A percentile compares a stretch with the other conserved stretches of the same genome.
These are phyloP conservation scores for Lucilia cuprina DNA, from an alignment of 1,140 invertebrate genomes.

Conservation along the genomic window DNA sequence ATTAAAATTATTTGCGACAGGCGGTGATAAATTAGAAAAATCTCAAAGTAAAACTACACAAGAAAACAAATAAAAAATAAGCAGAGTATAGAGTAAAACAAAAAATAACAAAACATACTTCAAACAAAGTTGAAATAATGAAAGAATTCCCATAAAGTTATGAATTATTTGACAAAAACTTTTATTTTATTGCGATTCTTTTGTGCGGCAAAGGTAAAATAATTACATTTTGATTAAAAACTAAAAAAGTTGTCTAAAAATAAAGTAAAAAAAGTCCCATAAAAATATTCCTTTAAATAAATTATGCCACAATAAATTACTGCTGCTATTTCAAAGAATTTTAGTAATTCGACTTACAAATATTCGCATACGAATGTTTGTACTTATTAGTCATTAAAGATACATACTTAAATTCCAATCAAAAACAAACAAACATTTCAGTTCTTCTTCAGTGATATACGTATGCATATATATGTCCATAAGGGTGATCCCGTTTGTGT, in stretches of 20 bases:
- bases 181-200: conserved; percentile 14
- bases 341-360: background rate
- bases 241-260: background rate
- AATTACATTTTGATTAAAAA: background rate
- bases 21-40: conserved; percentile 36
- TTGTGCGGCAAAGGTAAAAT: conserved; percentile 10
- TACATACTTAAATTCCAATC: background rate
- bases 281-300: too few species aligned
- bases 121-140: conserved; percentile 4
- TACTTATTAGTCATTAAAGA: background rate
- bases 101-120: background rate
- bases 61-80: conserved; percentile 27
- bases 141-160: conserved; percentile 25
- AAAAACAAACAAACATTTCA: background rate
- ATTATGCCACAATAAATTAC: background rate
- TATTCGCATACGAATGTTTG: too few species aligned
- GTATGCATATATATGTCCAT: too few species aligned
- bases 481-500: too few species aligned
- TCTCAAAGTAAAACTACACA: conserved; percentile 3
- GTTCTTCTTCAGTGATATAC: too few species aligned
- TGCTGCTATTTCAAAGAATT: background rate
- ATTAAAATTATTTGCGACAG: conserved; percentile 36
- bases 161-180: conserved; percentile 32
- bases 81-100: background rate
- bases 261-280: too few species aligned